These are phyloP conservation scores for Plutomurus gul DNA, from an alignment of 1,140 invertebrate genomes.

Conservation along the genomic window DNA sequence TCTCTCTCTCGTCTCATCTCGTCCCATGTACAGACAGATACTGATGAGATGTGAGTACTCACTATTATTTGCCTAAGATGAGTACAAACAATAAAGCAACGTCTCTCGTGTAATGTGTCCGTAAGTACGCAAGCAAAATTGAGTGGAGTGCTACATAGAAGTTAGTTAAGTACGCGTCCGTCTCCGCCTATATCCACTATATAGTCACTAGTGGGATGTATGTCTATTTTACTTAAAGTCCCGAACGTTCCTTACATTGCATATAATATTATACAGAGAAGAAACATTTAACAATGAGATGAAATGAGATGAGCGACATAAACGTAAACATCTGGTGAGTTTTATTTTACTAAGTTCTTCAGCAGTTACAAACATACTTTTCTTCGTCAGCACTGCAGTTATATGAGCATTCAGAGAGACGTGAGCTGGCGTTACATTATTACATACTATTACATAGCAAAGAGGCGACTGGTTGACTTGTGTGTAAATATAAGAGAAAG, in stretches of 20 bases:
- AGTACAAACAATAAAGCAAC: neutral
- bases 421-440: neutral
- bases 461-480: too few relatives aligned
- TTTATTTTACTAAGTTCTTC: neutral
- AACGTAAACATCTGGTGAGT: slow-evolving; percentile 16
- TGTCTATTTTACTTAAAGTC: too few relatives aligned
- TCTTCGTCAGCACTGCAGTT: neutral
- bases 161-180: neutral
- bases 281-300: slow-evolving; percentile 25
- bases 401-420: neutral
- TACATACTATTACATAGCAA: neutral
- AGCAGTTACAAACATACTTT: neutral
- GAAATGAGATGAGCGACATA: slow-evolving; percentile 3
- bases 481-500: too few relatives aligned
- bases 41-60: neutral
- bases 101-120: neutral
- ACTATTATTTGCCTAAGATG: too few relatives aligned
- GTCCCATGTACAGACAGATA: neutral
- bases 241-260: too few relatives aligned
- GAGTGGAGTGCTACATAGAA: neutral
- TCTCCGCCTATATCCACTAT: too few relatives aligned
- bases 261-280: too few relatives aligned
- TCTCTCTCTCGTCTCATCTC: neutral
- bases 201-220: too few relatives aligned
- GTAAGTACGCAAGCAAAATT: neutral